phyloP scores from a whole-genome alignment of 2,113 vertebrate genomes.

The Microcebus lehilahytsara region DNA sequence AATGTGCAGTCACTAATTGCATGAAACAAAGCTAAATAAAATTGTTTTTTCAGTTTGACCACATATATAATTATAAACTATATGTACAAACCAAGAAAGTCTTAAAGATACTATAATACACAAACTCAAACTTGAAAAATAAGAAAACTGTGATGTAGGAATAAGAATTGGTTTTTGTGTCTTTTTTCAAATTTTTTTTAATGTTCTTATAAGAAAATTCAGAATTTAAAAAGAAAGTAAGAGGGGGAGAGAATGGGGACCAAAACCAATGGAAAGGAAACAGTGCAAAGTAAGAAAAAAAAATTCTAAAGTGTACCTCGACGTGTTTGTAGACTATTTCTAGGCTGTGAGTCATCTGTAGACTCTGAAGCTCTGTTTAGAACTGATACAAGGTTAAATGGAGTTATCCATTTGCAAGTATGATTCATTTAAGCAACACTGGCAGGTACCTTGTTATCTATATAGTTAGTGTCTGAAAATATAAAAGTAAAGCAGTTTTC shows the following conservation, averaged over 20 bases:
- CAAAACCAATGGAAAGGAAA: conserved; percentile 30
- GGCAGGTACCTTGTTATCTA: not conserved
- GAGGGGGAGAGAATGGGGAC: not conserved
- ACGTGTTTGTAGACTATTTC: conserved; percentile 51
- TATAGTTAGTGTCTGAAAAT: not conserved
- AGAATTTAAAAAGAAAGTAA: not conserved
- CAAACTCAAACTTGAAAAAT: not conserved
- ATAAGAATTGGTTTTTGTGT: conserved; percentile 14
- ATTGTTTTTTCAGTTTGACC: conserved; percentile 19
- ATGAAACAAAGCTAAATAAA: conserved; percentile 38
- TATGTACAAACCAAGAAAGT: conserved; percentile 28
- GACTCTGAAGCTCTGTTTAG: conserved; percentile 39
- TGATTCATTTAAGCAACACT: conserved; percentile 43
- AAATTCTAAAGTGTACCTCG: conserved; percentile 18
- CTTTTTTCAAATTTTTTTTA: conserved; percentile 11
- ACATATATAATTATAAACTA: conserved; percentile 53
- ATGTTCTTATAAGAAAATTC: not conserved
- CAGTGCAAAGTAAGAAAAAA: not conserved
- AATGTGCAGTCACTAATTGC: conserved; percentile 48
- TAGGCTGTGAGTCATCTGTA: conserved; percentile 47
- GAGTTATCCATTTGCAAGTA: conserved; percentile 47
- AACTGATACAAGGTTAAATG: conserved; percentile 51
- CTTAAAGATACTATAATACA: conserved; percentile 17
- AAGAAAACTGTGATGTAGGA: not conserved
- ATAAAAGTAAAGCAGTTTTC: not conserved